A percentile compares a stretch with the other conserved stretches of the same genome.
phyloP scores from a whole-genome alignment of 2,797 vertebrate species.

The Alcedo quadribrachys region DNA sequence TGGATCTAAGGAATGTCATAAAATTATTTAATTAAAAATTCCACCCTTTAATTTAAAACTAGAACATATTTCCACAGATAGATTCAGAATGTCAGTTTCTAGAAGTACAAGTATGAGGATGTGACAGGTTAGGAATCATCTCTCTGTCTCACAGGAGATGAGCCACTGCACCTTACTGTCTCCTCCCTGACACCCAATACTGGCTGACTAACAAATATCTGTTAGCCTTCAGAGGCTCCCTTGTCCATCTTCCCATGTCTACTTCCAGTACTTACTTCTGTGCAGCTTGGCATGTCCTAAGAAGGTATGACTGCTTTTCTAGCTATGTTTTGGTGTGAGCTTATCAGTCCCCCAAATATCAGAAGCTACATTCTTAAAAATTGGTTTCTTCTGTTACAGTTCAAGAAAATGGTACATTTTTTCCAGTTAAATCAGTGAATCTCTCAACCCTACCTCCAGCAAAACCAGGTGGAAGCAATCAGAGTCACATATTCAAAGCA shows the following conservation, averaged over 20 bases:
- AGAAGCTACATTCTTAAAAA: not conserved
- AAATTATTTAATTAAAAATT: not conserved
- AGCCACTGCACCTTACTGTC: not conserved
- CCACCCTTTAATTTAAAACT: not conserved
- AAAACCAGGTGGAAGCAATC: not conserved
- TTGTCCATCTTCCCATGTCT: not conserved
- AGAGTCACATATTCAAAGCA: not conserved
- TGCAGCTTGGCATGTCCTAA: not conserved
- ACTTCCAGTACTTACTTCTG: not conserved
- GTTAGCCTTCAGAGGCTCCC: not conserved
- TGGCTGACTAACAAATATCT: not conserved
- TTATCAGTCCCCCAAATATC: not conserved
- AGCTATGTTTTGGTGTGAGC: not conserved
- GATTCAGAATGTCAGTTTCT: not conserved
- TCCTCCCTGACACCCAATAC: not conserved
- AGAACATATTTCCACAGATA: not conserved
- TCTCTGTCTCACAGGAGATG: not conserved
- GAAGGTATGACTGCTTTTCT: not conserved
- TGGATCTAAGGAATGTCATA: constrained; percentile 77
- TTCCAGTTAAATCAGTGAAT: not conserved
- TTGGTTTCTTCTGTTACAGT: not conserved
- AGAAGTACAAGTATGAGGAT: not conserved
- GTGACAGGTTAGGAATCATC: not conserved
- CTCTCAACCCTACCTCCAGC: not conserved
- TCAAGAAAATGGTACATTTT: not conserved